These are phyloP conservation scores for Metaphire vulgaris DNA, from an alignment of 1,140 invertebrate genomes.

Conservation along the genomic window DNA sequence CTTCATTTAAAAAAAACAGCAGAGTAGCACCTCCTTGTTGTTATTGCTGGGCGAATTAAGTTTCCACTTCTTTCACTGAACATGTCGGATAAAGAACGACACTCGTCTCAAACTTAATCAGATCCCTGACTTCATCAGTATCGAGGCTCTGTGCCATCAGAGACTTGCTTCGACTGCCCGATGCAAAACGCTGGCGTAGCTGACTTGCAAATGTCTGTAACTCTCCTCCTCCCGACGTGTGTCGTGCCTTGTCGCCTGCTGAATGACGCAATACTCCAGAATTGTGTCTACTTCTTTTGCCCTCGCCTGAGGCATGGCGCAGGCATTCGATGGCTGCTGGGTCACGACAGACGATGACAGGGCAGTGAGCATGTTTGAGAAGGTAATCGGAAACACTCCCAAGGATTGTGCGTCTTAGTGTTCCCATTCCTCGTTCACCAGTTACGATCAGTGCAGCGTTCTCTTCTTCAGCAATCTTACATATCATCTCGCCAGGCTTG, in stretches of 20 bases:
- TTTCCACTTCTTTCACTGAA: neutral
- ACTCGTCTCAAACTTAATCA: neutral
- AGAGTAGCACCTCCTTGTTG: no score
- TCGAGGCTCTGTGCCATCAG: neutral
- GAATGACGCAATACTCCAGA: constrained; percentile 11
- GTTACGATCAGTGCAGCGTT: constrained; percentile 9
- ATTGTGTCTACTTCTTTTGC: constrained; percentile 16
- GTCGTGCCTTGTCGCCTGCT: neutral
- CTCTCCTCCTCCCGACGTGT: constrained; percentile 6
- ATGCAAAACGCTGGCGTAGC: constrained; percentile 17
- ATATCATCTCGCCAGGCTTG: constrained; percentile 17
- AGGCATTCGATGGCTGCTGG: neutral
- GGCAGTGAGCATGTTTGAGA: constrained; percentile 15
- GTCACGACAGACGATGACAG: constrained; percentile 18
- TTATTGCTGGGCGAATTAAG: neutral
- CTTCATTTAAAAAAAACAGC: no score
- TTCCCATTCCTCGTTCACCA: constrained; percentile 11
- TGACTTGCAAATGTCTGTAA: constrained; percentile 7
- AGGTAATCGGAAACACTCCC: constrained; percentile 21
- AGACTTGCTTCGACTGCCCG: neutral
- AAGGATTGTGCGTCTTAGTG: constrained; percentile 16
- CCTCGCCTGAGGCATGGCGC: constrained; percentile 5
- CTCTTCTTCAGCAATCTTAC: constrained; percentile 21
- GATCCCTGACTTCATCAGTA: neutral
- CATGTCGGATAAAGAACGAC: neutral